Conservation (phyloP, 1,140 invertebrate genomes). For the Idris sp. region DNA sequence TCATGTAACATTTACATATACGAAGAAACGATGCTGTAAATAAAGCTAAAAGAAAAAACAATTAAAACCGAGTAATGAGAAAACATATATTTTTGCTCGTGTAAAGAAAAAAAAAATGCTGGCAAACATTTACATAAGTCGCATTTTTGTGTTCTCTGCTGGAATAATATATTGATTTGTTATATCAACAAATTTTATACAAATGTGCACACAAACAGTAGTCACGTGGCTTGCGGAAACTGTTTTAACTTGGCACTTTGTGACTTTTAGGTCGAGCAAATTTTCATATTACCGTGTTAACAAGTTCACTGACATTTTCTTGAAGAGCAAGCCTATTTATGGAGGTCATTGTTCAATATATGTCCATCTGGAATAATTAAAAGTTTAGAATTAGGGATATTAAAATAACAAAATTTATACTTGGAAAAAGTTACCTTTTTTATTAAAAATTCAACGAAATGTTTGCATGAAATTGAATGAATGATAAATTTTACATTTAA, state of each 20-base stretch:
- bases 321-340: slow-evolving; percentile 51
- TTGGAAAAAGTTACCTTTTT: no score
- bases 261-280: slow-evolving; percentile 42
- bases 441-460: no score
- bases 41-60: no score
- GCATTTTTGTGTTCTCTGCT: neutral
- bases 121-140: slow-evolving; percentile 30
- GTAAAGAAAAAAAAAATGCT: no score
- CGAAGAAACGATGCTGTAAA: no score
- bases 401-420: no score
- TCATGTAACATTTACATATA: no score
- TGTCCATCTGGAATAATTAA: slow-evolving; percentile 33
- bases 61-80: no score
- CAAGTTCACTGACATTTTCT: slow-evolving; percentile 54
- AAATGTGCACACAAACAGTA: slow-evolving; percentile 4
- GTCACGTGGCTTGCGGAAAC: slow-evolving; percentile 3
- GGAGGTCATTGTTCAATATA: slow-evolving; percentile 50
- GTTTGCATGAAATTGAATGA: no score
- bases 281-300: slow-evolving; percentile 39
- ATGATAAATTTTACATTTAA: slow-evolving; percentile 16
- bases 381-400: no score
- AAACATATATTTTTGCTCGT: no score
- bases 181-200: slow-evolving; percentile 19
- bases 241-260: slow-evolving; percentile 35
- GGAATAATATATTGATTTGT: slow-evolving; percentile 24